phyloP scores from a whole-genome alignment of 2,888 invertebrate species.

The Apotomis betuletana region DNA sequence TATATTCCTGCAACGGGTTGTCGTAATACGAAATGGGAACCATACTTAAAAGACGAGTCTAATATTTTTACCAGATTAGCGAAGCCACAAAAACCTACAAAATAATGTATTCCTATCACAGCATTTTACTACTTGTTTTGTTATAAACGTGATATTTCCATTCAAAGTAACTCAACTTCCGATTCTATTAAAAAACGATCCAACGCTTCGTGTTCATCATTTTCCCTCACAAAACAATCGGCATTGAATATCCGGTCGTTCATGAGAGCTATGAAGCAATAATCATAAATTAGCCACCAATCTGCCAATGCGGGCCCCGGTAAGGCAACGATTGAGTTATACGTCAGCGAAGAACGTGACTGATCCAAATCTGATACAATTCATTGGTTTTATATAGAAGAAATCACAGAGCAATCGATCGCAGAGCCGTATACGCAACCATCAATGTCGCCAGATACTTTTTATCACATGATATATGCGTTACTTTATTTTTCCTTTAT shows the following conservation, averaged over 20 bases:
- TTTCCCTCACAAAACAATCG: constrained; percentile 32
- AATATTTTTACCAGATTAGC: too few species aligned
- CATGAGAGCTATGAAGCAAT: constrained; percentile 44
- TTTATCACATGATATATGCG: constrained; percentile 27
- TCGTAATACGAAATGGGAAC: too few species aligned
- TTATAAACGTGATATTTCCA: too few species aligned
- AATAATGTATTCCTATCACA: too few species aligned
- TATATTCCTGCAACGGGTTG: too few species aligned
- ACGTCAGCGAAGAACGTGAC: constrained; percentile 64
- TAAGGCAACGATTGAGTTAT: constrained; percentile 70
- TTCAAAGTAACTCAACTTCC: too few species aligned
- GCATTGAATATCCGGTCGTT: constrained; percentile 38
- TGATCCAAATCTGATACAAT: constrained; percentile 67
- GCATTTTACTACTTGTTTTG: too few species aligned
- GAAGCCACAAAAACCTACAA: too few species aligned
- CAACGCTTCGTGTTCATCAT: constrained; percentile 11
- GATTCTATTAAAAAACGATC: background rate
- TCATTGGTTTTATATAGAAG: constrained; percentile 65
- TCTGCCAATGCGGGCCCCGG: constrained; percentile 54
- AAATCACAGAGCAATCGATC: constrained; percentile 54
- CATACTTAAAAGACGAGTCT: too few species aligned
- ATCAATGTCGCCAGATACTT: constrained; percentile 32
- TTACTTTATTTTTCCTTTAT: constrained; percentile 26
- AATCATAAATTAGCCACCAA: constrained; percentile 57
- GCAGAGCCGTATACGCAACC: constrained; percentile 40